Evolutionary conservation across 2,113 vertebrate genomes (phyloP).

Genomic region (Phylloscopus trochilus): DNA sequence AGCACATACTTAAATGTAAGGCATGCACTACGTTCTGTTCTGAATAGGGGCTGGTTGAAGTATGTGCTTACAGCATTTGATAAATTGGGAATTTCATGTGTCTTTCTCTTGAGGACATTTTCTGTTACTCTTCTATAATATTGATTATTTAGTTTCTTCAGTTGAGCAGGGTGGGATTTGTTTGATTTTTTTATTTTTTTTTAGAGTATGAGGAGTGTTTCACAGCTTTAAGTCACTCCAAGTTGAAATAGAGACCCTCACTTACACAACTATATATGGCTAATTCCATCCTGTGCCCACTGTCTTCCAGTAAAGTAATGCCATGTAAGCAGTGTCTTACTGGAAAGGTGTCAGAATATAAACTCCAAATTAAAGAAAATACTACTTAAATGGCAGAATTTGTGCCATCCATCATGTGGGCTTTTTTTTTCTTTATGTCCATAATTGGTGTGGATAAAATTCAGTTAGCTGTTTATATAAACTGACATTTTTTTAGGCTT

Average conservation of each 20-base stretch:
- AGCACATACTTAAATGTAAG: slow-evolving; percentile 51
- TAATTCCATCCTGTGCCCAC: slow-evolving; percentile 57
- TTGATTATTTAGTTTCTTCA: background rate
- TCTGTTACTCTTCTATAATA: background rate
- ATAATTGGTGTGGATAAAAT: slow-evolving; percentile 97
- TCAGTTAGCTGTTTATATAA: slow-evolving; percentile 95
- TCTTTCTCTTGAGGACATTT: slow-evolving; percentile 23
- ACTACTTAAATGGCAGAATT: slow-evolving; percentile 66
- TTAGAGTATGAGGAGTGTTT: background rate
- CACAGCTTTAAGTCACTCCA: background rate
- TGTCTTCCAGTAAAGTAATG: slow-evolving; percentile 49
- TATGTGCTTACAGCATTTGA: slow-evolving; percentile 26
- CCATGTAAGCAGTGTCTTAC: slow-evolving; percentile 66
- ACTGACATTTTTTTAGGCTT: slow-evolving; percentile 96
- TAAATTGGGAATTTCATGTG: slow-evolving; percentile 40
- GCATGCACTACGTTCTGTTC: slow-evolving; percentile 48
- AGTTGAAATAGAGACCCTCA: background rate
- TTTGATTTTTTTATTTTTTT: background rate
- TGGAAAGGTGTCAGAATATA: slow-evolving; percentile 72
- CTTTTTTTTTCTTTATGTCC: slow-evolving; percentile 80
- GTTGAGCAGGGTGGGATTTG: background rate
- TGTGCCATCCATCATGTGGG: slow-evolving; percentile 37
- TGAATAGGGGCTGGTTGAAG: slow-evolving; percentile 18
- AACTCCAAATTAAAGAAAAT: slow-evolving; percentile 75
- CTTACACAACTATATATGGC: slow-evolving; percentile 67